Evolutionary conservation across 2,888 invertebrate species (phyloP).

Genomic region (Hoplodrina ambigua): DNA sequence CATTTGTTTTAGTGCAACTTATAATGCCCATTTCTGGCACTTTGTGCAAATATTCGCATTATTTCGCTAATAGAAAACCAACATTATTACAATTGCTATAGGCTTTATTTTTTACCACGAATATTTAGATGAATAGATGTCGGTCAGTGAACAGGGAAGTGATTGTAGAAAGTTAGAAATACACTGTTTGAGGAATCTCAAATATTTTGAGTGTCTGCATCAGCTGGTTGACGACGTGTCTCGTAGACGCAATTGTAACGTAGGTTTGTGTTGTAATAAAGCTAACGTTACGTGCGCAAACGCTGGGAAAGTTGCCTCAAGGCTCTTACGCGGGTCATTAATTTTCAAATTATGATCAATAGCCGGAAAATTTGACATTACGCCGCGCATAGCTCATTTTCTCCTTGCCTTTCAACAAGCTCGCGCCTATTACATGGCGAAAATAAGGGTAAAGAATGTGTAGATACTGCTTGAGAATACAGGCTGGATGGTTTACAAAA

Average conservation of each 20-base stretch:
- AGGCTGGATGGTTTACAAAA: background rate
- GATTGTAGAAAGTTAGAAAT: no score
- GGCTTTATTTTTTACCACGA: no score
- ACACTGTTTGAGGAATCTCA: no score
- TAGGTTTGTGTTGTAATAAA: no score
- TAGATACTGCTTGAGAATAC: no score
- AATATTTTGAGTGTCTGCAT: background rate
- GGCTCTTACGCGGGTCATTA: background rate
- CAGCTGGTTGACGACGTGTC: background rate
- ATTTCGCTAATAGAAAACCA: no score
- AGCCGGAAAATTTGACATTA: background rate
- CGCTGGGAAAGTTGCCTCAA: background rate
- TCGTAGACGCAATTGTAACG: background rate
- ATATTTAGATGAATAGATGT: no score
- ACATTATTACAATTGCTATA: no score
- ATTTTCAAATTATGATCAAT: constrained; percentile 2
- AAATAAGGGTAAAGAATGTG: no score
- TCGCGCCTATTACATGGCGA: background rate
- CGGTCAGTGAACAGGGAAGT: no score
- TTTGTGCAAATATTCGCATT: no score
- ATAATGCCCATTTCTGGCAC: no score
- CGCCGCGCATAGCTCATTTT: background rate
- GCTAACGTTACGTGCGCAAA: background rate
- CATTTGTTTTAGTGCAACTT: background rate
- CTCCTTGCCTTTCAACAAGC: background rate